Evolutionary conservation across 2,888 invertebrate species (phyloP).

Genomic region (Ernsta delagoae): DNA sequence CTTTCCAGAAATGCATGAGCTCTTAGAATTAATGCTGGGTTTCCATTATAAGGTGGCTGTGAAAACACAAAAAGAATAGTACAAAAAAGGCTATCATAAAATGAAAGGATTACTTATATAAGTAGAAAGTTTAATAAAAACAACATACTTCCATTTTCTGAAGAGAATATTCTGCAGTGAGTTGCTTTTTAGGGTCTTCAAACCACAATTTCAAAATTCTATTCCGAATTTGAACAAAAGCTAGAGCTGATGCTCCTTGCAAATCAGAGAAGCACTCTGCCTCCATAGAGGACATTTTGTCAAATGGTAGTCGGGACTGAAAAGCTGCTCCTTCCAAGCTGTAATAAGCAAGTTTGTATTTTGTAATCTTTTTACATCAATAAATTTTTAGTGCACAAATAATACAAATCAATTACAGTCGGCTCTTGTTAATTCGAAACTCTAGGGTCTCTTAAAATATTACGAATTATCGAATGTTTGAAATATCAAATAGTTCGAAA

Average conservation of each 20-base stretch:
- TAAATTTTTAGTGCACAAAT: not conserved
- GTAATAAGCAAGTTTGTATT: slow-evolving; percentile 16
- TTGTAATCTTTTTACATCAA: not conserved
- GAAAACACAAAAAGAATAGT: slow-evolving; percentile 39
- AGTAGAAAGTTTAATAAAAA: not conserved
- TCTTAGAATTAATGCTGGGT: slow-evolving; percentile 92
- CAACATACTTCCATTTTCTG: slow-evolving; percentile 88
- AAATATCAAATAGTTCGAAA: too few species aligned
- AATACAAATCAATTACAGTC: not conserved
- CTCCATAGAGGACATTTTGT: slow-evolving; percentile 97
- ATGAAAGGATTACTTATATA: too few species aligned
- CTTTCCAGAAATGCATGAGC: slow-evolving; percentile 96
- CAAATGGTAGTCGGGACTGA: slow-evolving; percentile 96
- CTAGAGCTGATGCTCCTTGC: slow-evolving; percentile 92
- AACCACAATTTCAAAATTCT: slow-evolving; percentile 97
- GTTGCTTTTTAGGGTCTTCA: slow-evolving; percentile 96
- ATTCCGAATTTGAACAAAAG: slow-evolving; percentile 96
- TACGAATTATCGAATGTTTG: too few species aligned
- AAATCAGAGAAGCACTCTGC: slow-evolving; percentile 97
- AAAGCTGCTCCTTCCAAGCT: slow-evolving; percentile 97
- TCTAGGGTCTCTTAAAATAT: too few species aligned
- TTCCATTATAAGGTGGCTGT: slow-evolving; percentile 96
- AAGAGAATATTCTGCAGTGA: slow-evolving; percentile 92
- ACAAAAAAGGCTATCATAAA: too few species aligned
- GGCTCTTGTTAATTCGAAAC: too few species aligned